Evolutionary conservation across 2,113 vertebrate species (phyloP).

Genomic region (Cavia aperea): DNA sequence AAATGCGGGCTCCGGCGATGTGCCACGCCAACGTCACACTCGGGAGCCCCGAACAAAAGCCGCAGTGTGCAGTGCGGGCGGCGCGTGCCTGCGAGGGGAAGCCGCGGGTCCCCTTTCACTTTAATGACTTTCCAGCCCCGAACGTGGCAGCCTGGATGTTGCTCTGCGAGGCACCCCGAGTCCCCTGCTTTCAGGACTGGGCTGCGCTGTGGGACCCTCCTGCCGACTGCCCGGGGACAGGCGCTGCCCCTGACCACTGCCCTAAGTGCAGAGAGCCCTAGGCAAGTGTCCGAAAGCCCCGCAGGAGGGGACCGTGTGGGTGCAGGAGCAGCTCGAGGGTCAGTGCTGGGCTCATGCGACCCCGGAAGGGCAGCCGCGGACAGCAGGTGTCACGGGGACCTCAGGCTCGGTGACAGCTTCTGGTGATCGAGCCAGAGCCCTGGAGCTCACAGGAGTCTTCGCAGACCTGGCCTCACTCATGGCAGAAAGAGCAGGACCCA

Average conservation of each 20-base stretch:
- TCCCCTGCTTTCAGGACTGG: not conserved
- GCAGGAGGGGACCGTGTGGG: accelerated
- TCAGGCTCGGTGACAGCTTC: constrained; percentile 58
- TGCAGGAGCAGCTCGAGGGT: not conserved
- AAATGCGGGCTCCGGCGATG: not conserved
- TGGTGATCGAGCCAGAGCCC: constrained; percentile 52
- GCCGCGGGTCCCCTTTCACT: constrained; percentile 14
- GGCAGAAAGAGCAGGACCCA: not conserved
- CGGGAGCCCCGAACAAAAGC: constrained; percentile 53
- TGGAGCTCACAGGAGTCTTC: not conserved
- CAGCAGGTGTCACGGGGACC: constrained; percentile 7
- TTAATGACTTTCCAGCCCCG: constrained; percentile 47
- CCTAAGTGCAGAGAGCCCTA: not conserved
- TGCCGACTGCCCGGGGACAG: not conserved
- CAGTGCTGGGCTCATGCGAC: not conserved
- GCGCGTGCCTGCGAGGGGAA: not conserved
- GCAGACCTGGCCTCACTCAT: not conserved
- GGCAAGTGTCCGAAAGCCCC: not conserved
- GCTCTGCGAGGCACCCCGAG: not conserved
- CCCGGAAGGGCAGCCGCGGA: too few relatives aligned
- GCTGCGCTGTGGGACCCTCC: not conserved
- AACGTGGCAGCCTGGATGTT: constrained; percentile 15
- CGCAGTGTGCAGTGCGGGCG: constrained; percentile 31
- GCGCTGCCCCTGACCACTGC: not conserved
- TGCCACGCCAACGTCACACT: constrained; percentile 38